These are phyloP conservation scores for Folsomia candida DNA, from an alignment of 2,888 invertebrate species.

Conservation along the genomic window DNA sequence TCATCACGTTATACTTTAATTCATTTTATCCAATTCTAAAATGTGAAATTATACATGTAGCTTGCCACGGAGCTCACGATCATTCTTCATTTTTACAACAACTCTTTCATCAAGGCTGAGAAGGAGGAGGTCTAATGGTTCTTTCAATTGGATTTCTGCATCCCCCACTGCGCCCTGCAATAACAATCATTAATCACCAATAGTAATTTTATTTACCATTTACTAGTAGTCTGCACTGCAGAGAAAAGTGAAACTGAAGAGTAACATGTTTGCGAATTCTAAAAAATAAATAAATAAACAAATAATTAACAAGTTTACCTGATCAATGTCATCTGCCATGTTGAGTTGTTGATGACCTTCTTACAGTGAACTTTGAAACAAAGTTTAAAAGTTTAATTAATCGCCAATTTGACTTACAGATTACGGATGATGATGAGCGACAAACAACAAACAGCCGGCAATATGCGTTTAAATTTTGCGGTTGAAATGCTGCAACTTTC, in stretches of 20 bases:
- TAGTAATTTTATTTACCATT: background rate
- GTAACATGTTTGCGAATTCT: too few relatives aligned
- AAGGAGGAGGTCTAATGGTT: slow-evolving; percentile 93
- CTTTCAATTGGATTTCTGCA: slow-evolving; percentile 87
- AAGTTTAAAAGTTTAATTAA: background rate
- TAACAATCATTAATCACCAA: background rate
- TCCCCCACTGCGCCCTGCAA: slow-evolving; percentile 56
- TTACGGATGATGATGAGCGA: background rate
- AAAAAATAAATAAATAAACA: background rate
- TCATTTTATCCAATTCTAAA: background rate
- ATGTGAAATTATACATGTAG: slow-evolving; percentile 70
- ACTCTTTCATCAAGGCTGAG: slow-evolving; percentile 97
- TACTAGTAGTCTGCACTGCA: too few relatives aligned
- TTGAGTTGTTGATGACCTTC: slow-evolving; percentile 9
- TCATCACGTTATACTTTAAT: background rate
- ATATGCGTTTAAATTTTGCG: background rate
- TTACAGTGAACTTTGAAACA: too few relatives aligned
- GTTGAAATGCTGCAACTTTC: background rate
- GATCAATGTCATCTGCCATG: slow-evolving; percentile 51
- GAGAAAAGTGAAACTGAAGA: too few relatives aligned
- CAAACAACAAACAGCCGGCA: background rate
- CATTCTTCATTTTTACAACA: slow-evolving; percentile 98
- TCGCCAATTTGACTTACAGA: background rate
- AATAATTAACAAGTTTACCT: slow-evolving; percentile 16
- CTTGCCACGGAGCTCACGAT: slow-evolving; percentile 90